phyloP scores from a whole-genome alignment of 2,888 invertebrate species.

The Eristalis intricaria region DNA sequence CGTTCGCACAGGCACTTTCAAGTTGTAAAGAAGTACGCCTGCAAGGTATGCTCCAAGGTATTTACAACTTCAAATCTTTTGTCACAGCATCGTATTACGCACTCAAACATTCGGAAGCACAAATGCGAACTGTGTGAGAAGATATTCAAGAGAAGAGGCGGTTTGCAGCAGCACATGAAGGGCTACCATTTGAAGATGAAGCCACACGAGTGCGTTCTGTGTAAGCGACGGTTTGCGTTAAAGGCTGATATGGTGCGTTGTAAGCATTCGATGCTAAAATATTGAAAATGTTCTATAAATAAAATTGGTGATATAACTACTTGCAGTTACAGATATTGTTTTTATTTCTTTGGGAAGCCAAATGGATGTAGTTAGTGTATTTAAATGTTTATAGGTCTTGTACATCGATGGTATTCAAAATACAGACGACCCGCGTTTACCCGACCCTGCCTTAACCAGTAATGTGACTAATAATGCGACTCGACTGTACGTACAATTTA shows the following conservation, averaged over 20 bases:
- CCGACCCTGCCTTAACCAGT: too few species aligned
- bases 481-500: too few species aligned
- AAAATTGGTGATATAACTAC: background rate
- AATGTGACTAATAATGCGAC: too few species aligned
- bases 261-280: constrained; percentile 77
- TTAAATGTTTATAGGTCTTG: too few species aligned
- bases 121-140: constrained; percentile 78
- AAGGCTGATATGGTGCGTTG: constrained; percentile 81
- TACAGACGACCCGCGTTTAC: too few species aligned
- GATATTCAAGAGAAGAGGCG: constrained; percentile 79
- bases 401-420: too few species aligned
- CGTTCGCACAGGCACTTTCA: constrained; percentile 61
- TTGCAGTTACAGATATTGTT: background rate
- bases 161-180: constrained; percentile 79
- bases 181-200: constrained; percentile 80
- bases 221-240: constrained; percentile 78
- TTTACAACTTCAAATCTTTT: constrained; percentile 74
- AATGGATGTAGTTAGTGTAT: too few species aligned
- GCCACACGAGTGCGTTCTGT: constrained; percentile 79
- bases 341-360: background rate
- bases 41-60: constrained; percentile 69
- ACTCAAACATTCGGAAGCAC: constrained; percentile 77
- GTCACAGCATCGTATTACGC: constrained; percentile 80
- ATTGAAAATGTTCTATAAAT: background rate
- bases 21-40: constrained; percentile 50